These are phyloP conservation scores for Strix aluco DNA, from an alignment of 2,113 vertebrate species.

Conservation along the genomic window DNA sequence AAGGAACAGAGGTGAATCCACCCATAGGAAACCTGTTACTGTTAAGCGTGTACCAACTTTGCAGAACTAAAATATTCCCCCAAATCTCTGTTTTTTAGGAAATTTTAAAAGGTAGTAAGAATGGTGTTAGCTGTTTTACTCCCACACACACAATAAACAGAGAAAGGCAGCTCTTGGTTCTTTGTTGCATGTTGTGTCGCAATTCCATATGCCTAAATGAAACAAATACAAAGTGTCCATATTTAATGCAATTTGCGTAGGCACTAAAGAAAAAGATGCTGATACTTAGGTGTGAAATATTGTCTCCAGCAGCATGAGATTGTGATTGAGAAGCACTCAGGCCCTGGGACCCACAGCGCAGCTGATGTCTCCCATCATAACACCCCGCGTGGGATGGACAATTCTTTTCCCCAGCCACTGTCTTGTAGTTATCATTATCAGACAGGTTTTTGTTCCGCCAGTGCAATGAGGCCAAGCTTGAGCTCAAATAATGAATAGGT, in stretches of 20 bases:
- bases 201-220: background rate
- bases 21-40: background rate
- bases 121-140: background rate
- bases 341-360: rapidly evolving
- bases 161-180: background rate
- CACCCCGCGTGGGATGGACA: background rate
- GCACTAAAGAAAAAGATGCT: background rate
- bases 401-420: background rate
- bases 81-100: background rate
- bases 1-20: background rate
- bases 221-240: rapidly evolving
- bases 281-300: background rate
- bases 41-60: background rate
- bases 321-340: background rate
- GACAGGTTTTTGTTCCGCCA: background rate
- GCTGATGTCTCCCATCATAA: background rate
- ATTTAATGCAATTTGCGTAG: background rate
- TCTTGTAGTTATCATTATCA: background rate
- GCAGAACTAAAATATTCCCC: background rate
- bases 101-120: background rate
- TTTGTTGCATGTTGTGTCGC: background rate
- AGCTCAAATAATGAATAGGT: conserved; percentile 9
- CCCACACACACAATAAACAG: background rate
- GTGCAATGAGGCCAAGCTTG: background rate
- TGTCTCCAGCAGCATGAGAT: background rate